Conservation (phyloP, 2,113 vertebrate species). For the Rhinopomastus cyanomelas region DNA sequence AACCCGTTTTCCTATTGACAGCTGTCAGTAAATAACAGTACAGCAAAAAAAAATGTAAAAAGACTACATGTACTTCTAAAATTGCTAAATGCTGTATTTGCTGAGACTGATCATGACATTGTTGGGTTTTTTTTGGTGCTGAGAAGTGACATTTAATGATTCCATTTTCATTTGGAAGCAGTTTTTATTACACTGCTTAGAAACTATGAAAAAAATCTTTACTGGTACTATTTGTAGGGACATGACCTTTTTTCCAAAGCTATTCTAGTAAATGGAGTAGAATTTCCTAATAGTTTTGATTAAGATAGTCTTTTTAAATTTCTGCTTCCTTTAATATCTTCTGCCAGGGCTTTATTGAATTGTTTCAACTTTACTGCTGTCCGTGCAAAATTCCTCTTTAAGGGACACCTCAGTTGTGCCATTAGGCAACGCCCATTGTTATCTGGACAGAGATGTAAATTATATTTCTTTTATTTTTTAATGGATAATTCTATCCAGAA, state of each 20-base stretch:
- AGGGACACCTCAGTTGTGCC: background rate
- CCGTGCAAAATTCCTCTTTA: conserved; percentile 3
- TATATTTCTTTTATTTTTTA: background rate
- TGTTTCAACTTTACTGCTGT: conserved; percentile 3
- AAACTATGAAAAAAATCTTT: background rate
- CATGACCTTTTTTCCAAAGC: background rate
- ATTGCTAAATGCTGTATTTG: conserved; percentile 1
- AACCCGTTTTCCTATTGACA: conserved; percentile 19
- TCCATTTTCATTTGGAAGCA: conserved; percentile 8
- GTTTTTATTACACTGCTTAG: conserved; percentile 16
- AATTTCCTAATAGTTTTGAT: conserved; percentile 37
- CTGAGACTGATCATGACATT: background rate
- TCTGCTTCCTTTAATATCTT: conserved; percentile 6
- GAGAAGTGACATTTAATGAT: background rate
- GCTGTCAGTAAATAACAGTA: background rate
- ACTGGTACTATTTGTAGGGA: background rate
- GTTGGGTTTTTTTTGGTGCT: background rate
- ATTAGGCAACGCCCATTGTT: background rate
- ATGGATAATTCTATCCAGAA: background rate
- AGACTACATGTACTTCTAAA: conserved; percentile 3
- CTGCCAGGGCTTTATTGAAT: conserved; percentile 4
- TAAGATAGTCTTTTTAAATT: background rate
- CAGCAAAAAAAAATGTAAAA: conserved; percentile 14
- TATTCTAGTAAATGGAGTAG: background rate
- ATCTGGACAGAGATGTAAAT: background rate